A percentile compares a stretch with the other conserved stretches of the same genome.
phyloP scores from a whole-genome alignment of 2,888 invertebrate species.

The Polylopha cassiicola region DNA sequence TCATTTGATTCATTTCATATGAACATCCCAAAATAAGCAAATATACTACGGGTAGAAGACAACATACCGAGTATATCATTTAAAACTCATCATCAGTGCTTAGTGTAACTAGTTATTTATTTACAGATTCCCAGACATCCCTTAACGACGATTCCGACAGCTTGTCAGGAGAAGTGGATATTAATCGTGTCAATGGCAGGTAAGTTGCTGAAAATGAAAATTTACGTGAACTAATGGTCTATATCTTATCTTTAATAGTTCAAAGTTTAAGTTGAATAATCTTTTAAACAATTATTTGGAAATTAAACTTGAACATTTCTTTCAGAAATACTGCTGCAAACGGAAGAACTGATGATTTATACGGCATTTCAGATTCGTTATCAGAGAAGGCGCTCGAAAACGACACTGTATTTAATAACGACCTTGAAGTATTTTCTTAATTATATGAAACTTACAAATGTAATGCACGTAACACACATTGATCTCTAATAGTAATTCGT shows the following conservation, averaged over 20 bases:
- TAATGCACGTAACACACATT: no score
- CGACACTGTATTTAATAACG: slow-evolving; percentile 43
- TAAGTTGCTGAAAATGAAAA: slow-evolving; percentile 31
- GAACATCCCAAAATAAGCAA: no score
- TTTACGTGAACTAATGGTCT: no score
- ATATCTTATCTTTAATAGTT: no score
- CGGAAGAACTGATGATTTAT: slow-evolving; percentile 42
- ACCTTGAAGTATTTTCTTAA: slow-evolving; percentile 49
- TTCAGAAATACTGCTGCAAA: slow-evolving; percentile 52
- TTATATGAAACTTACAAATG: not conserved
- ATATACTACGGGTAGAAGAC: no score
- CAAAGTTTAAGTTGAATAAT: no score
- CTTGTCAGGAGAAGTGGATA: slow-evolving; percentile 58
- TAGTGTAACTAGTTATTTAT: slow-evolving; percentile 12
- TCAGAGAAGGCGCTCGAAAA: slow-evolving; percentile 49
- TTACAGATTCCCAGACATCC: slow-evolving; percentile 73
- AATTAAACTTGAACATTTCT: no score
- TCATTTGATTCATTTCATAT: no score
- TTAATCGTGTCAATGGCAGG: slow-evolving; percentile 46
- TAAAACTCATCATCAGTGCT: no score
- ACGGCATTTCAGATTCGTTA: slow-evolving; percentile 45
- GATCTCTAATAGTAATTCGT: no score
- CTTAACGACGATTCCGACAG: slow-evolving; percentile 73
- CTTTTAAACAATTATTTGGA: no score
- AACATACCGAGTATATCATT: no score